Base-by-base conservation (phyloP, 2,797 vertebrate genomes). In the Gymnoscopelus braueri region DNA sequence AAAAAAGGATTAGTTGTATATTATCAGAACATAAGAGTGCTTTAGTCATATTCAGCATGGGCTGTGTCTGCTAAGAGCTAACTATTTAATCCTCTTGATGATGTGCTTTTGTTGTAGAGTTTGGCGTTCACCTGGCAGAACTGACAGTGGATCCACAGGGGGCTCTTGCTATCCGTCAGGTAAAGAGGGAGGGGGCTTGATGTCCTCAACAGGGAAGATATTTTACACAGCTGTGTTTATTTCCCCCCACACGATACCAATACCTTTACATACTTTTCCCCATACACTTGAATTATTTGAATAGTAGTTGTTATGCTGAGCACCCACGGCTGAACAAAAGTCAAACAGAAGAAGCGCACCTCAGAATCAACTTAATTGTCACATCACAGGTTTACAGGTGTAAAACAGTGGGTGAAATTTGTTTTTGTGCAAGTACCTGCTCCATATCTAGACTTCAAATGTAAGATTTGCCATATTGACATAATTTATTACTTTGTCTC, bases 61-160 rank as follows among this genome's bases (percentile, higher is more conserved):
- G 56, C 3, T 63, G n/a, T 59, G 49, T 13, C 23, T 0, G n/a
- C 13, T 39, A 10, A 29, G 11, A 64, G 26, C 59, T 48, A 44
- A 44, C 39, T n/a, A n/a, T n/a, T n/a, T 61, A 14, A 7, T 50
- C 7, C 5, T 75, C 50, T 67, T 56, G 4, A 3, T 52, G 12
- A 19, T 71, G 0, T 75, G 14, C 60, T 76, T 54, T 0, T 71
- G 32, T 79, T 67, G 55, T 86, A 99, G 98, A 99, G 88, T 99
- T 99, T 88, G 98, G 98, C 12, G 97, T 99, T 79, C 98, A 99
- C 85, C 88, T 99, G 71, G 98, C 98, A 77, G 98, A 99, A 79
- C 94, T 99, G 81, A 99, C 98, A 0, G 97, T 99, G 1, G 96
- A 99, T 78, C 95, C 96, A 62, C 96, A 96, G 81, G 98, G 98